Evolutionary conservation across 2,797 vertebrate genomes (phyloP).

Genomic region (Acridotheres tristis): DNA sequence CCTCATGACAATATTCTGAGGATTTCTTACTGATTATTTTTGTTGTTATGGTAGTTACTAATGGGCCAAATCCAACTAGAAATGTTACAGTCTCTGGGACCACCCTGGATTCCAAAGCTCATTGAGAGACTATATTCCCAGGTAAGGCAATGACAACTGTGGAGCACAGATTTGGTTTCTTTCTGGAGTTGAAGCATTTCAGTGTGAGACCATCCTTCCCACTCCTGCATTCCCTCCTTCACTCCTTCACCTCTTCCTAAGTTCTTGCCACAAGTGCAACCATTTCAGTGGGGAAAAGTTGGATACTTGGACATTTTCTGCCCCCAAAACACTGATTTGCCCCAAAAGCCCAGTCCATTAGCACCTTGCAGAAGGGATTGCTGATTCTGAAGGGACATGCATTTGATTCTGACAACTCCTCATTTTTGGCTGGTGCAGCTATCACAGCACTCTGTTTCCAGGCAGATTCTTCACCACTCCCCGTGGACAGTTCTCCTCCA

Average conservation of each 20-base stretch:
- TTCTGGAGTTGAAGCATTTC: background rate
- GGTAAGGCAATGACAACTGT: background rate
- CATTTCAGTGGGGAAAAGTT: background rate
- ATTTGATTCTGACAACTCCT: background rate
- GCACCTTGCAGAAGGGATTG: background rate
- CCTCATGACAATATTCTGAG: background rate
- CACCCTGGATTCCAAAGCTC: background rate
- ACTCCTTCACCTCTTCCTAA: background rate
- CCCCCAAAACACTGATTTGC: background rate
- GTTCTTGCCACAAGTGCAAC: background rate
- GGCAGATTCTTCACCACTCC: background rate
- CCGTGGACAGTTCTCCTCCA: background rate
- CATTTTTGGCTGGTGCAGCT: background rate
- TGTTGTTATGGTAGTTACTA: background rate
- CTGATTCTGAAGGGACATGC: fast-evolving
- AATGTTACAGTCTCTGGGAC: background rate
- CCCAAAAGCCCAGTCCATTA: background rate
- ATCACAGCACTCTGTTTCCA: background rate
- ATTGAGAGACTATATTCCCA: background rate
- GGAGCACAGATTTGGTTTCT: background rate
- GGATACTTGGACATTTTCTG: background rate
- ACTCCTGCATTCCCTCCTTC: background rate
- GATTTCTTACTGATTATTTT: background rate
- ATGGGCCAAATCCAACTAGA: background rate
- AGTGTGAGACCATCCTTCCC: background rate